Conservation (phyloP, 2,113 vertebrate genomes). For the Progne subis region DNA sequence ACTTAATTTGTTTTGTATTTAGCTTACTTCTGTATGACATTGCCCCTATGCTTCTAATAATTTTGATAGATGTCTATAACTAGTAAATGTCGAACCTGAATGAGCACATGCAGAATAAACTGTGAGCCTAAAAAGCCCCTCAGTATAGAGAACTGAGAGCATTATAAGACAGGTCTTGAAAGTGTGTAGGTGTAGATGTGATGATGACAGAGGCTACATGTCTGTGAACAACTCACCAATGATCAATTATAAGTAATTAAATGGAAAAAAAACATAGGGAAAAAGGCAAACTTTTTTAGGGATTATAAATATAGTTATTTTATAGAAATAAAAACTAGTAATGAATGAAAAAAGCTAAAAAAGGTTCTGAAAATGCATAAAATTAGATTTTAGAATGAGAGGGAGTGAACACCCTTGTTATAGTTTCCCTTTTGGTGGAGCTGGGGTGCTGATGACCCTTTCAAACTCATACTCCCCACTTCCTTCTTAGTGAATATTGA, state of each 20-base stretch:
- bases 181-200: background rate
- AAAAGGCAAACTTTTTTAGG: no score
- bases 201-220: background rate
- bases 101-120: background rate
- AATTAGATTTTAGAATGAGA: background rate
- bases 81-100: background rate
- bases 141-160: background rate
- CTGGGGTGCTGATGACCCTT: background rate
- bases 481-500: background rate
- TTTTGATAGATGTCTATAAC: background rate
- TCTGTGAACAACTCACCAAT: background rate
- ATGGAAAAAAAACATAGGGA: no score
- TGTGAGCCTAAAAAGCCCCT: background rate
- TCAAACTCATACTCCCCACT: background rate
- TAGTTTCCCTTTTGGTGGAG: fast-evolving
- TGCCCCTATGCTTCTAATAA: background rate
- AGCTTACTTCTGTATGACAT: background rate
- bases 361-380: no score
- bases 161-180: background rate
- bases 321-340: no score
- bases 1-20: background rate
- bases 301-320: no score
- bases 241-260: background rate
- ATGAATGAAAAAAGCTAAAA: no score
- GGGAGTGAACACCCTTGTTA: background rate